phyloP scores from a whole-genome alignment of 2,797 vertebrate genomes.

The Acropternis orthonyx region DNA sequence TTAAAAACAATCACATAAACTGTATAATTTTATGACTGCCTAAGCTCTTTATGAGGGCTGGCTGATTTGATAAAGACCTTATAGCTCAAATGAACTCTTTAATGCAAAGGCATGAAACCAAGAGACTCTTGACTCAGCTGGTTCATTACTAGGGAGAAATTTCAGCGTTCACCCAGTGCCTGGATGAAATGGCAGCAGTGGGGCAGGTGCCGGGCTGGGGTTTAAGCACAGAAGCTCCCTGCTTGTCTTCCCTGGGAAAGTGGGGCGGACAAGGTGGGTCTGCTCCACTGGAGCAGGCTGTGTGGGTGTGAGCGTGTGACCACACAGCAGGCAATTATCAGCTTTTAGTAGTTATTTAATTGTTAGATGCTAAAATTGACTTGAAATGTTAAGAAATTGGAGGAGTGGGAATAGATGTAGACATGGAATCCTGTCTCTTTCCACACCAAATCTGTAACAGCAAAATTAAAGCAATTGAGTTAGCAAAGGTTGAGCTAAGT shows the following conservation, averaged over 20 bases:
- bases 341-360: not conserved
- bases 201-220: not conserved
- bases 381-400: not conserved
- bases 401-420: not conserved
- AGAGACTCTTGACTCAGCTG: not conserved
- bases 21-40: conserved; percentile 30
- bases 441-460: not conserved
- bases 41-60: conserved; percentile 57
- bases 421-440: not conserved
- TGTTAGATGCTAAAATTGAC: not conserved
- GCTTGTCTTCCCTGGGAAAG: not conserved
- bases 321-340: accelerated
- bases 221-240: not conserved
- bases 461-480: not conserved
- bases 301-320: not conserved
- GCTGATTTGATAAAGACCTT: conserved; percentile 43
- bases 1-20: conserved; percentile 74
- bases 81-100: conserved; percentile 18
- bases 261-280: not conserved
- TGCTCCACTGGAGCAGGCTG: not conserved
- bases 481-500: not conserved
- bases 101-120: not conserved
- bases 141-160: not conserved
- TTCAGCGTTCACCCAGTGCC: not conserved
- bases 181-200: not conserved